Evolutionary conservation across 2,888 invertebrate genomes (phyloP).

Genomic region (Tetanocera ferruginea): DNA sequence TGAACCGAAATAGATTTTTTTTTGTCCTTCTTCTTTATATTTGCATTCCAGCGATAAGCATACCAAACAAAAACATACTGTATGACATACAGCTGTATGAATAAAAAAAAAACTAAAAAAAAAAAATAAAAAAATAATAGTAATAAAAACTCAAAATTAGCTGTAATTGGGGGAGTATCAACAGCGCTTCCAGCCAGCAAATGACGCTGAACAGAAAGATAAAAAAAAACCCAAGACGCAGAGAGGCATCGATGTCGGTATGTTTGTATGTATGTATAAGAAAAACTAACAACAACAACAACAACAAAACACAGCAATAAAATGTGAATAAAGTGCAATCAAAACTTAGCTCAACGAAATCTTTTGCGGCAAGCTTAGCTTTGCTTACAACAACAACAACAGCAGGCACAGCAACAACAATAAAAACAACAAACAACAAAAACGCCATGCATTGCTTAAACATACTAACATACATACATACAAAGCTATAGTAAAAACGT

Average conservation of each 20-base stretch:
- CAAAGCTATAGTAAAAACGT: neutral
- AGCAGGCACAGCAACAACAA: neutral
- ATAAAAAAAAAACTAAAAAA: too few relatives aligned
- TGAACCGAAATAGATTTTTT: neutral
- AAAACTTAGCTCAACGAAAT: conserved; percentile 11
- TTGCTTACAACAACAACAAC: neutral
- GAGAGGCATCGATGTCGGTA: neutral
- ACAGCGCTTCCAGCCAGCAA: neutral
- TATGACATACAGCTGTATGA: too few relatives aligned
- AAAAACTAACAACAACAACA: conserved; percentile 24
- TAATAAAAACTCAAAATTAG: neutral
- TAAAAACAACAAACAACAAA: neutral
- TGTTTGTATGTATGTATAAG: neutral
- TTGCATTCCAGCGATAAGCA: conserved; percentile 13
- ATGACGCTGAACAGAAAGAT: neutral
- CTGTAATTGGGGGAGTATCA: conserved; percentile 25
- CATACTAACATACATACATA: too few relatives aligned
- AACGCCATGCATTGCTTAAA: too few relatives aligned
- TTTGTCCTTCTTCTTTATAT: neutral
- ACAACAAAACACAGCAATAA: neutral
- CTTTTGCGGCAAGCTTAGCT: conserved; percentile 23
- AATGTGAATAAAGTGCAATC: conserved; percentile 14
- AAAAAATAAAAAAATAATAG: too few relatives aligned
- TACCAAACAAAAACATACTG: too few relatives aligned
- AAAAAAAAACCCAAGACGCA: conserved; percentile 2